Conservation (phyloP, 1,140 invertebrate genomes). For the Drosophila grimshawi region DNA sequence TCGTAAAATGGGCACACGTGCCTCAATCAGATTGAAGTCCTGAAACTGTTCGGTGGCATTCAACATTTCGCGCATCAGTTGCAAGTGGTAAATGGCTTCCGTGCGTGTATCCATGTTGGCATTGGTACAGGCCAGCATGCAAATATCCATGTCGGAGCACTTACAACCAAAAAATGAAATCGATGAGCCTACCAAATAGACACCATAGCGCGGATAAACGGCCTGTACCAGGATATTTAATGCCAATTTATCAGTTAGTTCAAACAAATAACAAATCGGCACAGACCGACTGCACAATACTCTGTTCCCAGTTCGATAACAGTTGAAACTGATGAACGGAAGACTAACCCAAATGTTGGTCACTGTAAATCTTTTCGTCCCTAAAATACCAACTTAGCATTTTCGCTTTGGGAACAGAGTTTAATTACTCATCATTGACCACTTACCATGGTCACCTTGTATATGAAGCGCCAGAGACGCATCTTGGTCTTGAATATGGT, state of each 20-base stretch:
- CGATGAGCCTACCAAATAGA: slow-evolving; percentile 98
- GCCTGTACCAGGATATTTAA: slow-evolving; percentile 82
- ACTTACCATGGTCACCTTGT: slow-evolving; percentile 89
- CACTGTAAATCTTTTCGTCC: no score
- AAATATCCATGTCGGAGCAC: slow-evolving; percentile 97
- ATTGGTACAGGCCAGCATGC: slow-evolving; percentile 92
- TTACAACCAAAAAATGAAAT: slow-evolving; percentile 97
- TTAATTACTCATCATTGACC: no score
- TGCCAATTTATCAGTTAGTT: no score
- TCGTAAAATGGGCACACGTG: slow-evolving; percentile 97
- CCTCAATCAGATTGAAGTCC: slow-evolving; percentile 92
- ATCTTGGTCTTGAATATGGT: slow-evolving; percentile 92
- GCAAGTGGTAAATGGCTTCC: slow-evolving; percentile 77
- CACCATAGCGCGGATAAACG: slow-evolving; percentile 90
- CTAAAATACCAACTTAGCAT: no score
- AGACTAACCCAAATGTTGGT: no score
- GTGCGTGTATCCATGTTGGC: slow-evolving; percentile 79
- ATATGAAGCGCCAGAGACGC: slow-evolving; percentile 91
- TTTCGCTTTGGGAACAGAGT: background rate
- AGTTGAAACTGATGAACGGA: no score
- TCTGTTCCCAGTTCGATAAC: background rate
- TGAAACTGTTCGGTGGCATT: slow-evolving; percentile 85
- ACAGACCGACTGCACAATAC: background rate
- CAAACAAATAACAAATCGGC: no score
- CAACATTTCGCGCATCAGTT: slow-evolving; percentile 67